phyloP scores from a whole-genome alignment of 2,888 invertebrate species.

The Carterocephalus palaemon region DNA sequence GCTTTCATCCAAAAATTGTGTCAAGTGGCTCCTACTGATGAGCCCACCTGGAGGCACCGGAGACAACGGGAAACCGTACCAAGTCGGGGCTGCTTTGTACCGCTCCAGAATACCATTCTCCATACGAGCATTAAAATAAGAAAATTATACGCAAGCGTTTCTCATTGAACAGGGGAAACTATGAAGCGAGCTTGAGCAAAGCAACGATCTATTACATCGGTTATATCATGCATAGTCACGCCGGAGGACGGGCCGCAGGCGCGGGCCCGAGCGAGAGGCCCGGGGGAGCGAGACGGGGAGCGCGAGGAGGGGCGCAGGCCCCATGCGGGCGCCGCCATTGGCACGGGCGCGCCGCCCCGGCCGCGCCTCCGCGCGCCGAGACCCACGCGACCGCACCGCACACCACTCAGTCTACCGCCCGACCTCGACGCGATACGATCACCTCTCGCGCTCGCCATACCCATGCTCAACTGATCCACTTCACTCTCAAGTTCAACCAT shows the following conservation, averaged over 20 bases:
- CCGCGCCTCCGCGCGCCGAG: slow-evolving; percentile 60
- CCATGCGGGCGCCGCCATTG: slow-evolving; percentile 53
- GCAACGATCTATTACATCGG: slow-evolving; percentile 46
- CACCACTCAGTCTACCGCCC: slow-evolving; percentile 67
- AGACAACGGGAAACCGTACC: slow-evolving; percentile 11
- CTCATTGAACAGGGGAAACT: slow-evolving; percentile 35
- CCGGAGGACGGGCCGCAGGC: slow-evolving; percentile 41
- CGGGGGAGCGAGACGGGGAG: slow-evolving; percentile 43
- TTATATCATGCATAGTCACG: slow-evolving; percentile 60
- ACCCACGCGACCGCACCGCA: slow-evolving; percentile 50
- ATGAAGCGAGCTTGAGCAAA: slow-evolving; percentile 35
- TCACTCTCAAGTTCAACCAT: slow-evolving; percentile 45
- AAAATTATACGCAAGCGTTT: slow-evolving; percentile 26
- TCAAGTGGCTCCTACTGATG: slow-evolving; percentile 24
- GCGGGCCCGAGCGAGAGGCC: slow-evolving; percentile 41
- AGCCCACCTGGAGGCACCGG: slow-evolving; percentile 23
- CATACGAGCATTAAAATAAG: slow-evolving; percentile 24
- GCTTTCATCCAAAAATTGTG: slow-evolving; percentile 16
- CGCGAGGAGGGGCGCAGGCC: slow-evolving; percentile 67
- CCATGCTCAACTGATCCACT: slow-evolving; percentile 55
- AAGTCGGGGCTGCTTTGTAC: slow-evolving; percentile 7
- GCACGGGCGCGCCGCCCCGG: slow-evolving; percentile 51
- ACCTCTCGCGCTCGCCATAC: slow-evolving; percentile 61
- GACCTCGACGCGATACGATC: slow-evolving; percentile 72
- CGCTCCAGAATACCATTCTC: slow-evolving; percentile 8